A percentile compares a stretch with the other conserved stretches of the same genome.
Conservation (phyloP, 2,113 vertebrate genomes). For the Gallinago paraguaiae region DNA sequence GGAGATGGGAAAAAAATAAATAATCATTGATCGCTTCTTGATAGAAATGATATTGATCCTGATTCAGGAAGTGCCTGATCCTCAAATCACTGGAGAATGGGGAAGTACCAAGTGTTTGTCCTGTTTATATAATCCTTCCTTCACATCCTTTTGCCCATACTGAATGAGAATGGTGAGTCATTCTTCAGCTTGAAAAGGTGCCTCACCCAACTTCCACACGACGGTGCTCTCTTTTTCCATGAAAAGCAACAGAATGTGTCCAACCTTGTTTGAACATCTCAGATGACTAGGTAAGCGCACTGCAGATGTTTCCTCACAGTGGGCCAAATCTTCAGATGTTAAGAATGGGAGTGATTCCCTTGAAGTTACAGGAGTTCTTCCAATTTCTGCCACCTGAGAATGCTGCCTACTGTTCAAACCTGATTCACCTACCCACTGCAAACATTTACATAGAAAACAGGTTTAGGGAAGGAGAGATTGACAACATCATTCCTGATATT, state of each 20-base stretch:
- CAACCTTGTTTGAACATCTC: not conserved
- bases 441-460: constrained; percentile 33
- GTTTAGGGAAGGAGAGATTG: constrained; percentile 39
- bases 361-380: constrained; percentile 27
- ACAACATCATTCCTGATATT: constrained; percentile 3
- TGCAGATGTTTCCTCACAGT: not conserved
- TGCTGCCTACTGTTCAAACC: constrained; percentile 10
- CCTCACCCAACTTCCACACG: not conserved
- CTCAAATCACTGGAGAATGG: not conserved
- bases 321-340: not conserved
- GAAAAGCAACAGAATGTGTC: not conserved
- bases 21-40: not conserved
- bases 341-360: not conserved
- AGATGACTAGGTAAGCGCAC: not conserved
- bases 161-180: not conserved
- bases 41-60: not conserved
- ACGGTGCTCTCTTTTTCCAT: not conserved
- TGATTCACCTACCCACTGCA: not conserved
- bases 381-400: constrained; percentile 51
- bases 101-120: not conserved
- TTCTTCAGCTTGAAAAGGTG: not conserved
- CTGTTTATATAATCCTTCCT: not conserved
- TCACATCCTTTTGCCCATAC: not conserved
- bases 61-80: not conserved
- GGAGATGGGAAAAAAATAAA: not conserved